Base-by-base conservation (phyloP, 2,113 vertebrate genomes). In the Misgurnus anguillicaudatus region DNA sequence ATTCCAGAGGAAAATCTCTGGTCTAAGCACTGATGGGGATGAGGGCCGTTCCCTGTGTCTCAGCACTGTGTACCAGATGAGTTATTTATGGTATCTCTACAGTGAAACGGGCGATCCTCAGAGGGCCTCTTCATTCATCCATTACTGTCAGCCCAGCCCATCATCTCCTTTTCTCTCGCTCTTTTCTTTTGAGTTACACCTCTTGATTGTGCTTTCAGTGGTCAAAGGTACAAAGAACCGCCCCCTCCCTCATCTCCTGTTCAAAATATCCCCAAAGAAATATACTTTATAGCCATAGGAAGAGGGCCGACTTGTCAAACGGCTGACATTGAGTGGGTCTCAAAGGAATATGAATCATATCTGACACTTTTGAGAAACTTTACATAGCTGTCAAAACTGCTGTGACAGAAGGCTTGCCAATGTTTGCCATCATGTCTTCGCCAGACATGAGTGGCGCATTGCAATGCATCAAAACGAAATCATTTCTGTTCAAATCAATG, bases 11-110 rank as follows among this genome's bases (percentile, higher is more conserved):
- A 39, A 36, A 71, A 57, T 61, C 51, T 67, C 62, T 78, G 24
- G 71, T 67, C 48, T 68, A 24, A 62, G 39, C 5, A 21, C 36
- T 63, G 58, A 71, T 47, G 45, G 36, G 71, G 41, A 42, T 60
- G 58, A 75, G 80, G 61, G 58, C 58, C 13, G n/a, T 79, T 75
- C 68, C 65, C 21, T 17, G 57, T 78, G 82, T 84, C 78, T 81
- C 68, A 55, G 75, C 77, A 65, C 84, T 45, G 21, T 66, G 39
- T 75, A 77, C 63, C 68, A 17, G 69, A 69, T 78, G 77, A 82
- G 79, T 88, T 89, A 90, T 86, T 76, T 86, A 90, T 87, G 82
- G n/a, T 36, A 84, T 80, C 77, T 70, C 41, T 47, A 61, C 69
- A 58, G 70, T 78, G 48, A 19, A 84, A 88, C 77, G 82, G 87